Evolutionary conservation across 2,113 vertebrate species (phyloP).

Genomic region (Anarrhichthys ocellatus): DNA sequence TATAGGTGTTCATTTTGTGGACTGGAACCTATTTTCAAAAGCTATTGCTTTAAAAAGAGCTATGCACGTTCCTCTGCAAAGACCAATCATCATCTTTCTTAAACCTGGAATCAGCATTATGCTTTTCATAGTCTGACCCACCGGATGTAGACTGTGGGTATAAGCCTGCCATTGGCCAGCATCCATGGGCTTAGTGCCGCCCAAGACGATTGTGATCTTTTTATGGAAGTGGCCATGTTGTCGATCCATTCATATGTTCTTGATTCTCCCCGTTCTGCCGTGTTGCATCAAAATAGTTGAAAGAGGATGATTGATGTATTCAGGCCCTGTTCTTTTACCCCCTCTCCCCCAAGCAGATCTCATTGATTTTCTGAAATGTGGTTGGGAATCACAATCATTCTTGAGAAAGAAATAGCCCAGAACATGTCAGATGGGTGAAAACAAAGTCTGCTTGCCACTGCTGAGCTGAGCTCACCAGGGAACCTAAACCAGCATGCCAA

Average conservation of each 20-base stretch:
- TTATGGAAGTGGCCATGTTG: background rate
- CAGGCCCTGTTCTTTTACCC: constrained; percentile 42
- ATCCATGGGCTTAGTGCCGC: background rate
- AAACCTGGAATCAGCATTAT: background rate
- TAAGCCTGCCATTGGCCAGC: background rate
- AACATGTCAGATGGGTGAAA: constrained; percentile 58
- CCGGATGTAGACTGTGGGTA: background rate
- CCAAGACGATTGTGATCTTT: background rate
- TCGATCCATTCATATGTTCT: background rate
- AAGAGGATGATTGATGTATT: constrained; percentile 57
- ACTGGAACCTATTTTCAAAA: background rate
- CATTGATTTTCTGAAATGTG: constrained; percentile 67
- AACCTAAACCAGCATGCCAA: constrained; percentile 47
- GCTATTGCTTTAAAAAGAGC: background rate
- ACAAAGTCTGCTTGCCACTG: constrained; percentile 42
- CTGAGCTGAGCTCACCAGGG: constrained; percentile 55
- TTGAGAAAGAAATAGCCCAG: constrained; percentile 53
- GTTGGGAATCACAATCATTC: constrained; percentile 68
- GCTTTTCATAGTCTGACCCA: background rate
- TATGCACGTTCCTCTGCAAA: background rate
- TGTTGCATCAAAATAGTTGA: constrained; percentile 46
- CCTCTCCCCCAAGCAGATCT: constrained; percentile 34
- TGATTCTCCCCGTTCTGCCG: constrained; percentile 6
- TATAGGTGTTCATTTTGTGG: background rate
- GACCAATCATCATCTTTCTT: background rate